Base-by-base conservation (phyloP, 2,797 vertebrate species). In the Sebastes oblongus region DNA sequence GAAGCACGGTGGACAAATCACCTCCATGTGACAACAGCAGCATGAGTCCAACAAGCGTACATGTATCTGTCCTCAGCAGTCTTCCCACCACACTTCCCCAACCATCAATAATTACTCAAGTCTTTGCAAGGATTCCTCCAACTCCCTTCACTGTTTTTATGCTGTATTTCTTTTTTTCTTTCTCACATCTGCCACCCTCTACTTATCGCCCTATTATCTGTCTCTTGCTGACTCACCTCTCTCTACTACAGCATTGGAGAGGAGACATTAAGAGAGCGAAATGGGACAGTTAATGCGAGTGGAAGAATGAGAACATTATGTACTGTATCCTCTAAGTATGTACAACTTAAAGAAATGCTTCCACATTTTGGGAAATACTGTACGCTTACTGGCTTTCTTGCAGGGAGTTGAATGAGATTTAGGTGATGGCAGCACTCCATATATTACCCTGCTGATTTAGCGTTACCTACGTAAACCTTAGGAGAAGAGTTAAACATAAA, bases 211-310 rank as follows among this genome's bases (percentile, higher is more conserved):
- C 72, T 87, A 86, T 91, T 86, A 89, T 80, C 87, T 59, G 68
- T 73, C 78, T 90, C 76, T 74, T 82, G 85, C 88, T 88, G 89
- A 91, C 84, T 92, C 81, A 87, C 72, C 74, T 88, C 84, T 72
- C 77, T 84, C 70, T 66, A 64, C 75, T 73, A 66, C 80, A 65
- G 71, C 55, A 16, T 24, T 46, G 72, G 52, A 86, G 74, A 82
- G 81, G 70, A 86, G 67, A 86, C 75, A 65, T 66, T 79, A 73
- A 25, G 55, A 70, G 72, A 67, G 72, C 12, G 52, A 88, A 88
- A 79, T 69, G 75, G 75, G 59, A 77, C 81, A 77, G 70, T 67
- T 86, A 87, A 80, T 83, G 85, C 72, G 39, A 50, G 82, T 25
- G 55, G 46, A 59, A 56, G 70, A 75, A 22, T 50, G 67, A 68